phyloP scores from a whole-genome alignment of 2,888 invertebrate genomes.

The Microctonus aethiopoides region DNA sequence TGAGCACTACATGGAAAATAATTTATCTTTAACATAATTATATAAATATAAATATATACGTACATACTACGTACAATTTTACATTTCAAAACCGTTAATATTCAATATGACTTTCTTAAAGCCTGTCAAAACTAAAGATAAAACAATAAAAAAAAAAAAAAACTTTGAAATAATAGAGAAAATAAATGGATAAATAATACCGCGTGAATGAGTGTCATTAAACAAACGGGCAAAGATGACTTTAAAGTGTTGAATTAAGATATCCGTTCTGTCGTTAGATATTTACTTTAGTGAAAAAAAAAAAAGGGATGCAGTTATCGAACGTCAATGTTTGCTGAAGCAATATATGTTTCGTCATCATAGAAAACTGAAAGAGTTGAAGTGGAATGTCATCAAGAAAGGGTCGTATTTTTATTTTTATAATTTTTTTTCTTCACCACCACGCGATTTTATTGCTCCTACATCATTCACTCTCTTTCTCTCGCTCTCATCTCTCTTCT shows the following conservation, averaged over 20 bases:
- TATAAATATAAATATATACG: conserved; percentile 24
- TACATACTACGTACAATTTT: not conserved
- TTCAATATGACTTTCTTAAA: conserved; percentile 28
- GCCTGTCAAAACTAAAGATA: not conserved
- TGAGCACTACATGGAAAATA: conserved; percentile 72
- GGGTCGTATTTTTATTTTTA: not conserved
- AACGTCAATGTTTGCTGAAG: conserved; percentile 15
- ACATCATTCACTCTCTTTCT: not conserved
- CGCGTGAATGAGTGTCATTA: conserved; percentile 9
- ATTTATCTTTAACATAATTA: conserved; percentile 27
- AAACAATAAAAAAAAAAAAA: no score
- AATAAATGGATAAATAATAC: not conserved
- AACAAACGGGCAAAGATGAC: conserved; percentile 17
- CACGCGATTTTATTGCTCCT: not conserved
- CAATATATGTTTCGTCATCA: conserved; percentile 12
- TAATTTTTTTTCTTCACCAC: no score
- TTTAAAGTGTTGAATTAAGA: conserved; percentile 32
- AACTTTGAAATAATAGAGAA: no score
- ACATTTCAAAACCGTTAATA: conserved; percentile 15
- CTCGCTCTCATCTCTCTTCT: not conserved
- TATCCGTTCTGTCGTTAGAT: conserved; percentile 23
- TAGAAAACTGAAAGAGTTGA: conserved; percentile 3
- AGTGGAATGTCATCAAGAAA: not conserved
- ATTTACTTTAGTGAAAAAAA: conserved; percentile 14
- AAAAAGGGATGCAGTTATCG: conserved; percentile 11